Conservation (phyloP, 1,140 invertebrate species). For the Dufourea novaeangliae region DNA sequence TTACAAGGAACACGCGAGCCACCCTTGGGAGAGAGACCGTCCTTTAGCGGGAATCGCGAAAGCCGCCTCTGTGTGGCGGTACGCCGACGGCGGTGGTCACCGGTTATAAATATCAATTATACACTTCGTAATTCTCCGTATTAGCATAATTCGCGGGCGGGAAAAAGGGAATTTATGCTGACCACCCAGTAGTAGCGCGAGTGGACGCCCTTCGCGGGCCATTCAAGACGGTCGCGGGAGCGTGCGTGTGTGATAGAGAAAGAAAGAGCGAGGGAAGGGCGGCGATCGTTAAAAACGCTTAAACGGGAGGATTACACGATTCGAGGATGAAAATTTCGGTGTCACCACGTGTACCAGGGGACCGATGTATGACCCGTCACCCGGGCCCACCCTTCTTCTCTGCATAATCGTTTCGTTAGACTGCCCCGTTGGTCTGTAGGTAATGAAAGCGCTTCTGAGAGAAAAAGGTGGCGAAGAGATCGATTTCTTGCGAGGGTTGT, state of each 20-base stretch:
- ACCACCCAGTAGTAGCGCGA: conserved; percentile 78
- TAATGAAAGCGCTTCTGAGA: conserved; percentile 56
- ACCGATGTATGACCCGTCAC: conserved; percentile 70
- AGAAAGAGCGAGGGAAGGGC: conserved; percentile 20
- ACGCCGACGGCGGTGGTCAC: conserved; percentile 23
- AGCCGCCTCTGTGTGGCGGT: not conserved
- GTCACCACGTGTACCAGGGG: conserved; percentile 69
- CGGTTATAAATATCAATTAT: conserved; percentile 80
- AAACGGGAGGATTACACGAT: conserved; percentile 75
- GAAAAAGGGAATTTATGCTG: conserved; percentile 72
- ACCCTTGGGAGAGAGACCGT: conserved; percentile 20
- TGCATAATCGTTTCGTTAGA: conserved; percentile 74
- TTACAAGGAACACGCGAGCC: conserved; percentile 30
- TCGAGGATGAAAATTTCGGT: conserved; percentile 76
- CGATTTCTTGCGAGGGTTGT: conserved; percentile 38
- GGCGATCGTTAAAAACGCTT: conserved; percentile 72
- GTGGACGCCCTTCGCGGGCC: conserved; percentile 46
- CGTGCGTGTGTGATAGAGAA: conserved; percentile 53
- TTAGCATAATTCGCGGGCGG: conserved; percentile 77
- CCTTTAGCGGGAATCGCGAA: not conserved
- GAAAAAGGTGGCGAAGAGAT: conserved; percentile 70
- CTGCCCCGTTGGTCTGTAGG: conserved; percentile 70
- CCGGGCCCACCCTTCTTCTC: conserved; percentile 54
- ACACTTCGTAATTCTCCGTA: conserved; percentile 73
- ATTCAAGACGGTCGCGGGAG: conserved; percentile 31